A percentile compares a stretch with the other conserved stretches of the same genome.
Conservation (phyloP, 2,113 vertebrate genomes). For the Pseudorasbora parva region DNA sequence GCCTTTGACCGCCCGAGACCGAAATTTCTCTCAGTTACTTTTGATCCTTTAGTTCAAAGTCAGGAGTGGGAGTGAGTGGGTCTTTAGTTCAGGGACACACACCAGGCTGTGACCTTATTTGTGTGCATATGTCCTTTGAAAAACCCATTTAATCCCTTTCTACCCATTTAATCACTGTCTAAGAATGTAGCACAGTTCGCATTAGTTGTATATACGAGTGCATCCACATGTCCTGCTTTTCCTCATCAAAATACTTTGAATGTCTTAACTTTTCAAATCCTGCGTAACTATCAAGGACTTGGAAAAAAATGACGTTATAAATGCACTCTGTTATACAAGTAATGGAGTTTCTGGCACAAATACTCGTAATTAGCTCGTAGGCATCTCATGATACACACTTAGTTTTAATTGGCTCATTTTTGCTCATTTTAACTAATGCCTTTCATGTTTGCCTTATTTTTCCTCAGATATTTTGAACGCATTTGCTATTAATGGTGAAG, state of each 20-base stretch:
- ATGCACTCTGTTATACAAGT: conserved; percentile 31
- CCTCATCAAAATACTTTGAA: neutral
- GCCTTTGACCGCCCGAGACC: conserved; percentile 71
- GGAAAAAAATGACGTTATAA: conserved; percentile 10
- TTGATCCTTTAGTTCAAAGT: conserved; percentile 82
- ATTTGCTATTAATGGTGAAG: conserved; percentile 74
- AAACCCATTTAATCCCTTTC: conserved; percentile 75
- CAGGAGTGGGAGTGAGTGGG: conserved; percentile 52
- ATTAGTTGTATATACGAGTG: conserved; percentile 38
- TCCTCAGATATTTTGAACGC: conserved; percentile 64
- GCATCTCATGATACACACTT: conserved; percentile 63
- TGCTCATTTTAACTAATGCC: conserved; percentile 70
- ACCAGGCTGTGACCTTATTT: conserved; percentile 80
- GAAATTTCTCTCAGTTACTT: conserved; percentile 76
- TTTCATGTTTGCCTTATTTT: conserved; percentile 72
- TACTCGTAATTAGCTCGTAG: conserved; percentile 69
- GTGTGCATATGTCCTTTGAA: conserved; percentile 76
- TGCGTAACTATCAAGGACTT: neutral
- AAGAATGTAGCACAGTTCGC: conserved; percentile 61
- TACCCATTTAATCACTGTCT: conserved; percentile 65
- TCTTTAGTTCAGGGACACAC: conserved; percentile 62
- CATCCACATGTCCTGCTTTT: conserved; percentile 13
- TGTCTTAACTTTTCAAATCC: neutral
- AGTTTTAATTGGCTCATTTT: conserved; percentile 72
- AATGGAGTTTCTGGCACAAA: conserved; percentile 43